phyloP scores from a whole-genome alignment of 2,113 vertebrate species.

The Gadus chalcogrammus region DNA sequence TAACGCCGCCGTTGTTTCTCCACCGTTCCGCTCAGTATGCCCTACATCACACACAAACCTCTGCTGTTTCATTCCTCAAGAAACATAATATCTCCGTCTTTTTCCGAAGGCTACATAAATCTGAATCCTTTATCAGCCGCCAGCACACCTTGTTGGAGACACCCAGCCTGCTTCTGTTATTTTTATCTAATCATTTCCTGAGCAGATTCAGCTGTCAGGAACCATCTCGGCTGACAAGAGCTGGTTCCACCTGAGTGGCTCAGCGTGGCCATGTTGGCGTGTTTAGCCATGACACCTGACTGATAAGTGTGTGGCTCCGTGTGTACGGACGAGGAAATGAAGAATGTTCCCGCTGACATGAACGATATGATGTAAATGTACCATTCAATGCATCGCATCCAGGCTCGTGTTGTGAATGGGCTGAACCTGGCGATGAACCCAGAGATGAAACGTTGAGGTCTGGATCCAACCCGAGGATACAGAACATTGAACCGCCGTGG shows the following conservation, averaged over 20 bases:
- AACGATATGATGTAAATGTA: conserved; percentile 51
- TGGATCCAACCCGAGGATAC: too few species aligned
- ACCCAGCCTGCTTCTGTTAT: conserved; percentile 61
- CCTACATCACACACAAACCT: conserved; percentile 24
- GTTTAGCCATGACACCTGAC: conserved; percentile 65
- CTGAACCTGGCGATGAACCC: too few species aligned
- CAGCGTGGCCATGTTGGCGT: conserved; percentile 54
- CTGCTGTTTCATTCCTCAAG: conserved; percentile 44
- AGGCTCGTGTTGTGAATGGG: conserved; percentile 38
- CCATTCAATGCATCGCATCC: conserved; percentile 28
- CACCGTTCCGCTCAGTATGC: conserved; percentile 16
- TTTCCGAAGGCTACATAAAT: conserved; percentile 64
- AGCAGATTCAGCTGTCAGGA: conserved; percentile 67
- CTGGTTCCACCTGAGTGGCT: conserved; percentile 56
- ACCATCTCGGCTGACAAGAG: conserved; percentile 69
- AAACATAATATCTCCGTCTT: conserved; percentile 60
- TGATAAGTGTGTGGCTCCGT: conserved; percentile 59
- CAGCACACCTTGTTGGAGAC: conserved; percentile 58
- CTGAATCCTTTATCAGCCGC: conserved; percentile 71
- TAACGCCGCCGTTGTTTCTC: conserved; percentile 41
- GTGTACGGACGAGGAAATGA: conserved; percentile 25
- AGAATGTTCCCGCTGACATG: conserved; percentile 38
- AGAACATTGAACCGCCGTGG: too few species aligned
- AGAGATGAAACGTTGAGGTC: too few species aligned
- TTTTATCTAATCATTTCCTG: conserved; percentile 73